Percentiles rank a stretch among this genome's conserved stretches.
phyloP scores from a whole-genome alignment of 2,797 vertebrate species.

The Gymnopithys bicolor region DNA sequence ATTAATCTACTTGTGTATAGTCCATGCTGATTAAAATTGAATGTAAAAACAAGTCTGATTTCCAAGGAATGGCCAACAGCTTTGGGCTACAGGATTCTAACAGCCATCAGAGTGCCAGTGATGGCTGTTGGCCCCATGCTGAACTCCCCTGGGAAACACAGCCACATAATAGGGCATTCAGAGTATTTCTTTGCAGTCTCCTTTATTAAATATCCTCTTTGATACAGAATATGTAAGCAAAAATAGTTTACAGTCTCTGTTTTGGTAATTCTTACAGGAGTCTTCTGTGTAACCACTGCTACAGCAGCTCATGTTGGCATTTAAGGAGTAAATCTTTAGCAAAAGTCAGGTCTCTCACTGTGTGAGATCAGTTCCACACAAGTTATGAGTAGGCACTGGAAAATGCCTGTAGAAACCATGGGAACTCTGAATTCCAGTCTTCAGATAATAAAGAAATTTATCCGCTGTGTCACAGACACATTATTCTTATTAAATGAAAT shows the following conservation, averaged over 20 bases:
- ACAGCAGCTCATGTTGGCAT: not conserved
- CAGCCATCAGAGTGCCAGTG: not conserved
- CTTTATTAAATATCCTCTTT: slow-evolving; percentile 49
- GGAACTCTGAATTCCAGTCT: not conserved
- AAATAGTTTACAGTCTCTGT: not conserved
- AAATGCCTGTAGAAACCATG: not conserved
- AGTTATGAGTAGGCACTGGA: not conserved
- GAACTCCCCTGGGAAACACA: not conserved
- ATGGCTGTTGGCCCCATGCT: not conserved
- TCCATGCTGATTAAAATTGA: not conserved
- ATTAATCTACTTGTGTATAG: not conserved
- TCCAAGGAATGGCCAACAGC: not conserved
- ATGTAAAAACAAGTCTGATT: not conserved
- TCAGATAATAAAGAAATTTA: not conserved
- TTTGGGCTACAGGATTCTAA: rapidly evolving
- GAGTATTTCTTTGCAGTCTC: not conserved
- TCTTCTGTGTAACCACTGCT: not conserved
- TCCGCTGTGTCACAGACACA: not conserved
- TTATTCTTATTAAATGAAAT: not conserved
- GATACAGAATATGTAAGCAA: not conserved
- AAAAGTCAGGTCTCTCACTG: not conserved
- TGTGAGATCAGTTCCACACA: not conserved
- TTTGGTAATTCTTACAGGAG: not conserved
- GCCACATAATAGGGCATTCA: not conserved
- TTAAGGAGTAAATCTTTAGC: not conserved